Conservation (phyloP, 2,888 invertebrate species). For the Cerastis rubricosa region DNA sequence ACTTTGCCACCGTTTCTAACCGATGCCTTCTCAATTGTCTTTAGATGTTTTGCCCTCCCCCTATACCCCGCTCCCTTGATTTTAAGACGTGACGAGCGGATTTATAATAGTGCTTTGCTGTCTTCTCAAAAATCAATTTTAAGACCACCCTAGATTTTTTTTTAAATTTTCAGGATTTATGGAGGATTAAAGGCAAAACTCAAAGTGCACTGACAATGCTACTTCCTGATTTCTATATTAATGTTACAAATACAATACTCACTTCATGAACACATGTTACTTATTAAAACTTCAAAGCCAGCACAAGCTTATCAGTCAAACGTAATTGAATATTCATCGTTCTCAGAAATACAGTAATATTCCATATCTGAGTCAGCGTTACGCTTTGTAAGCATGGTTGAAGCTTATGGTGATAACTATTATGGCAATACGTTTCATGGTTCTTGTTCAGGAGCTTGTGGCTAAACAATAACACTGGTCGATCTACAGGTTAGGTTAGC, state of each 20-base stretch:
- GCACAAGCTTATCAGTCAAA: constrained; percentile 44
- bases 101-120: neutral
- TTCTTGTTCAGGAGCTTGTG: neutral
- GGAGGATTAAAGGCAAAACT: neutral
- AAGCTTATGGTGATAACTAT: constrained; percentile 29
- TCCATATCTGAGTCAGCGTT: neutral
- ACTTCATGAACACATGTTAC: constrained; percentile 20
- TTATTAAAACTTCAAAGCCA: constrained; percentile 4
- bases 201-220: neutral
- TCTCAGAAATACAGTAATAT: constrained; percentile 36
- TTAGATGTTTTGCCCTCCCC: too few species aligned
- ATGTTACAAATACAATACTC: neutral
- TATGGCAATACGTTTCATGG: constrained; percentile 11
- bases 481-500: neutral
- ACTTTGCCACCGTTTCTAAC: neutral
- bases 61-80: too few species aligned
- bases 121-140: neutral
- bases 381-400: constrained; percentile 33
- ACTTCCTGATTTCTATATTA: neutral
- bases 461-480: neutral
- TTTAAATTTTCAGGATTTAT: neutral
- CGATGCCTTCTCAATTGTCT: neutral
- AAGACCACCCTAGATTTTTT: neutral
- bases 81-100: too few species aligned
- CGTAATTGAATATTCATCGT: constrained; percentile 44